Percentiles rank a stretch among this genome's conserved stretches.
These are phyloP conservation scores for Ciconia boyciana DNA, from an alignment of 2,113 vertebrate species.

Conservation along the genomic window DNA sequence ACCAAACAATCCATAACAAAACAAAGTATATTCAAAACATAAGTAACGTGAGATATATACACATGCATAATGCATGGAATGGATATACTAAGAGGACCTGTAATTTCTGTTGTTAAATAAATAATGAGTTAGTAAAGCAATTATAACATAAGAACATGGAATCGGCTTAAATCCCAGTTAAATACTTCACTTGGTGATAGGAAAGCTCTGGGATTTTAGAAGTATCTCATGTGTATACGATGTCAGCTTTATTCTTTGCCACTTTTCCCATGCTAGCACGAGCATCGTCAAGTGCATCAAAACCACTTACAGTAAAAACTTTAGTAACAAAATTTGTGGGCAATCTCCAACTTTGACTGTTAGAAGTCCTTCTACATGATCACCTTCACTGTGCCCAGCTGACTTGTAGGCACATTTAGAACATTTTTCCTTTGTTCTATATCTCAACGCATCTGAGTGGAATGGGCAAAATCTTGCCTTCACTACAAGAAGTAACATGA, in stretches of 20 bases:
- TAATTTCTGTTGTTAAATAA: slow-evolving; percentile 16
- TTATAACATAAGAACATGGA: background rate
- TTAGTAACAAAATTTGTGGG: background rate
- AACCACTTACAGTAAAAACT: background rate
- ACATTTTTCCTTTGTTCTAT: background rate
- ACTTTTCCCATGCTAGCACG: background rate
- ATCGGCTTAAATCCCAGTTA: background rate
- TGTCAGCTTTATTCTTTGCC: background rate
- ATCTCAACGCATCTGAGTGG: background rate
- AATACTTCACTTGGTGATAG: background rate
- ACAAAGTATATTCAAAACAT: background rate
- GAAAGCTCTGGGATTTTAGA: background rate
- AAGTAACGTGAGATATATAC: background rate
- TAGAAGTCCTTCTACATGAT: background rate
- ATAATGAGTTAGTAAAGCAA: slow-evolving; percentile 8
- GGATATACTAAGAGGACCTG: background rate
- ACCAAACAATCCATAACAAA: background rate
- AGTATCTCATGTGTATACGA: background rate
- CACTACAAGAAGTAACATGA: background rate
- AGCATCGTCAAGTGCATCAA: background rate
- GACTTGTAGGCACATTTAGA: background rate
- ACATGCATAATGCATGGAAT: background rate
- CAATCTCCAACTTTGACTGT: background rate
- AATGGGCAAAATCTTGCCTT: background rate
- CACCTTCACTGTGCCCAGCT: background rate